Base-by-base conservation (phyloP, 2,888 invertebrate genomes). In the Liopterus haemorrhoidalis region DNA sequence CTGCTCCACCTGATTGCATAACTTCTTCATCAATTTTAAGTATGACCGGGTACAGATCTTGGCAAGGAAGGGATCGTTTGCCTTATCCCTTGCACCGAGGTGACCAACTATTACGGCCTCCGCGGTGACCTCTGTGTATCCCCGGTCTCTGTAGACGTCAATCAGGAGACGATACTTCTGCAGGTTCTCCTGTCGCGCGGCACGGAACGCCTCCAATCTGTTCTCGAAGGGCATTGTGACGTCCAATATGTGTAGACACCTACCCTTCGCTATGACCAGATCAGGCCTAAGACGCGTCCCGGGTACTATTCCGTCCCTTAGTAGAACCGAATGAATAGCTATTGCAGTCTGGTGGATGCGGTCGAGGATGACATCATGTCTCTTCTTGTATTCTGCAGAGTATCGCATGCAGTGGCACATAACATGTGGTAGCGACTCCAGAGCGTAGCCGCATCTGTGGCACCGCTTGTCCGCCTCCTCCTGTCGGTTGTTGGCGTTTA, bases 401-500 rank as follows among this genome's bases (percentile, higher is more conserved):
- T 64, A 58, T 2, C 33, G 19, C 2, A 48, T 50, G 42, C 66
- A 67, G 52, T 65, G 62, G 38, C 57, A 55, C 6, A 65, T 35
- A 12, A 67, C 64, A 22, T 66, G 63, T 1, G 63, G 61, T n/a
- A 67, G 50, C 4, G 63, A 59, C 41, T 66, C 62, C 4, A 46
- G 38, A 1, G 6, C 24, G 3, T 48, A 39, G 0, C 57, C 56
- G 45, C 64, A 65, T 1, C 59, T 36, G 24, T 51, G 51, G 30
- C 60, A 61, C 2, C 50, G n/a, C n/a, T n/a, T n/a, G n/a, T n/a
- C n/a, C n/a, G n/a, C n/a, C n/a, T n/a, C n/a, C n/a, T n/a, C n/a
- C n/a, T n/a, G n/a, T n/a, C n/a, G n/a, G n/a, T n/a, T 9, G 53
- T 28, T 16, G 3, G 28, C 59, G 32, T 57, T 60, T 1, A 62